Evolutionary conservation across 2,888 invertebrate genomes (phyloP), one percentile per base, ranked within the genome.

Genomic region (Germaria angustata): DNA sequence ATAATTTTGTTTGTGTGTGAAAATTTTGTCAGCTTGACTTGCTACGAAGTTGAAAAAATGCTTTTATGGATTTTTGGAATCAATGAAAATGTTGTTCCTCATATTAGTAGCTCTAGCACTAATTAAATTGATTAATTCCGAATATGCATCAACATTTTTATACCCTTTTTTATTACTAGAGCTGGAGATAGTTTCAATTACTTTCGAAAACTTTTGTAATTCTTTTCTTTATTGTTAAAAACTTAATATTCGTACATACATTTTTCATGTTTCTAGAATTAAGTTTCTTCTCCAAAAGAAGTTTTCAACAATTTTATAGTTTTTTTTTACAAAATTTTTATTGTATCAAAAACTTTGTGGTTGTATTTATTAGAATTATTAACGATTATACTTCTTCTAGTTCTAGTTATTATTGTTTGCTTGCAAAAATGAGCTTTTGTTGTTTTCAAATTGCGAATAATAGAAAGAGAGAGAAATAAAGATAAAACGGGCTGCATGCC

Each of bases 401-500:
- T 32, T 57, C 32, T 65, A 49, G 46, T 65, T 39, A 71, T 65
- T 61, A 57, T 36, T 72, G 5, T 39, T 34, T 55, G 55, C 49
- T 57, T 46, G 8, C 20, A 39, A 46, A 36, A 34, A 9, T 53
- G 32, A 2, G 44, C 9, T 46, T 36, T 73, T 57, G 34, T 51
- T 71, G 36, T 61, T 66, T 63, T 78, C 46, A 78, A 78, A 81
- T 73, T 72, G 55, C 73, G 61, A 65, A 81, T 72, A 68, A 81
- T 72, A 61, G 55, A 41, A 17, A 65, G 72, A 61, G 55, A 41
- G 24, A 65, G 65, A 55, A 55, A 59, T 59, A 76, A 59, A 49
- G 9, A 72, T 71, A 77, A 51, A 73, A 55, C 41, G 17, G 20
- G 53, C 20, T 41, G 61, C 22, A 75, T 63, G 39, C 6, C 3